phyloP scores from a whole-genome alignment of 2,888 invertebrate genomes.

The Linnaemya vulpina region DNA sequence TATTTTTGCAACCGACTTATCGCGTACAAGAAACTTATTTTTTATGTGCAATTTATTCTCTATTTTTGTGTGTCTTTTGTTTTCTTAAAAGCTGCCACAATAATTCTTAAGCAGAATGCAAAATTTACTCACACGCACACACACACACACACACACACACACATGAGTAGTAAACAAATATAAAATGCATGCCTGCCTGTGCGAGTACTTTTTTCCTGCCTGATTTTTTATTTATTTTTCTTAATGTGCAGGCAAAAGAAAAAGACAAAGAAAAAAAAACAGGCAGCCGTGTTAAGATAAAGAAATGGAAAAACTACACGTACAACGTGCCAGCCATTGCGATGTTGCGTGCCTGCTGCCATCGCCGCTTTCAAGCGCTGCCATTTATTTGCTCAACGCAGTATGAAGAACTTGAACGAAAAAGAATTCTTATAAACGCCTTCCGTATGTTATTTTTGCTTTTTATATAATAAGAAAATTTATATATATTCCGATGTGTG shows the following conservation, averaged over 20 bases:
- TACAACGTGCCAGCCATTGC: constrained; percentile 58
- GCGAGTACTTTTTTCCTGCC: constrained; percentile 1
- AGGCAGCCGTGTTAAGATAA: constrained; percentile 20
- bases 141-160: not conserved
- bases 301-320: constrained; percentile 1
- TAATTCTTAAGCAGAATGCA: constrained; percentile 64
- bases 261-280: not conserved
- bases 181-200: not conserved
- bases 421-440: constrained; percentile 60
- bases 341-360: constrained; percentile 63
- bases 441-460: constrained; percentile 52
- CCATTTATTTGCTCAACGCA: constrained; percentile 71
- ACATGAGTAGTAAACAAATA: constrained; percentile 23
- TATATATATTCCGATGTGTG: too few species aligned
- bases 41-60: constrained; percentile 1
- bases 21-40: constrained; percentile 62
- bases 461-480: constrained; percentile 19
- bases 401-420: constrained; percentile 31
- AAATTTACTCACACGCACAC: constrained; percentile 41
- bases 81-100: constrained; percentile 62
- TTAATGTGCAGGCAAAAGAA: too few species aligned
- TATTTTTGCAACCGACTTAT: constrained; percentile 65
- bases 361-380: constrained; percentile 55
- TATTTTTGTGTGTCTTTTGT: constrained; percentile 36
- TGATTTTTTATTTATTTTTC: too few species aligned